phyloP scores from a whole-genome alignment of 1,140 invertebrate genomes.

The Drosophila truncata region DNA sequence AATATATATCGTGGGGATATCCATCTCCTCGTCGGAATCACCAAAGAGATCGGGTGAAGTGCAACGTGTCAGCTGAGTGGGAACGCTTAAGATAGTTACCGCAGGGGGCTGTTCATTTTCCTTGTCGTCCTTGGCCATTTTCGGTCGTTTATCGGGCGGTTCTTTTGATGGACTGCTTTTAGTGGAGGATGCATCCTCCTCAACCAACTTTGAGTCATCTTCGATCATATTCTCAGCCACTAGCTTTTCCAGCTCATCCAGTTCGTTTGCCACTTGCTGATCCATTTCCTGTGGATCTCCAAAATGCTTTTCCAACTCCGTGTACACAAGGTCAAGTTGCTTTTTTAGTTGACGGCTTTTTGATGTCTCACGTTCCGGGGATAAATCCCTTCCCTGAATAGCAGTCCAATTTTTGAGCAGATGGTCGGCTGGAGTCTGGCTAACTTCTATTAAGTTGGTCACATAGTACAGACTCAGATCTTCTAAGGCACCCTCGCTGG shows the following conservation, averaged over 20 bases:
- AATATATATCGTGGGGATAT: background rate
- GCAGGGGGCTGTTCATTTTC: constrained; percentile 12
- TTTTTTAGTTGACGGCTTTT: background rate
- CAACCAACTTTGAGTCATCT: constrained; percentile 20
- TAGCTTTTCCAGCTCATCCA: constrained; percentile 59
- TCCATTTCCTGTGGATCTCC: constrained; percentile 9
- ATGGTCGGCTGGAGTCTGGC: constrained; percentile 50
- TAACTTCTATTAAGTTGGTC: constrained; percentile 54
- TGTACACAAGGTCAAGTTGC: constrained; percentile 48
- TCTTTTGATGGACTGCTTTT: constrained; percentile 51
- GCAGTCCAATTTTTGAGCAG: constrained; percentile 69
- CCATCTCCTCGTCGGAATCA: constrained; percentile 60
- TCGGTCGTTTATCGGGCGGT: constrained; percentile 58
- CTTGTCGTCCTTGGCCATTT: constrained; percentile 11
- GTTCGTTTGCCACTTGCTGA: constrained; percentile 22
- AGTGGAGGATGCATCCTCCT: background rate
- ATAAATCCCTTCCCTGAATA: constrained; percentile 71
- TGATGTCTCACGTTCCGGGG: constrained; percentile 39
- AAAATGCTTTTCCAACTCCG: constrained; percentile 57
- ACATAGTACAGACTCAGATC: constrained; percentile 61
- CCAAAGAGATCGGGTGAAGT: constrained; percentile 77
- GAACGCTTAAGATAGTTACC: constrained; percentile 8
- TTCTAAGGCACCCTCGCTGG: constrained; percentile 15
- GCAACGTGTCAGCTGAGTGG: constrained; percentile 47
- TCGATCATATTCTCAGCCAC: constrained; percentile 60